A percentile compares a stretch with the other conserved stretches of the same genome.
Conservation (phyloP, 2,888 invertebrate genomes). For the Tinea semifulvella region DNA sequence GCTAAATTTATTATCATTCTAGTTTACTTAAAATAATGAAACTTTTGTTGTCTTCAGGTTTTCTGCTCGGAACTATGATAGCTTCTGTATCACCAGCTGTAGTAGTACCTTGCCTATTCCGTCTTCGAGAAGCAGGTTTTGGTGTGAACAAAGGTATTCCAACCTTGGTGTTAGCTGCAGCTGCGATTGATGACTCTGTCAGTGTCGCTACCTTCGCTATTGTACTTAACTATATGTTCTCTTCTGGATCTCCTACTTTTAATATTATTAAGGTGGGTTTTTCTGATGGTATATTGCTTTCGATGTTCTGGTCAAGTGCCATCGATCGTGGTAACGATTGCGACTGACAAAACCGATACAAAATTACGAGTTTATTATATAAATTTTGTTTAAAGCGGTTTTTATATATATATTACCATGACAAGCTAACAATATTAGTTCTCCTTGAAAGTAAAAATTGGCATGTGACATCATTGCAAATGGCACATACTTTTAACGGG, state of each 20-base stretch:
- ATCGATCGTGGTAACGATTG: no score
- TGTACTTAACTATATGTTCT: conserved; percentile 80
- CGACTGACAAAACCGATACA: no score
- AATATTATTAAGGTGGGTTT: conserved; percentile 68
- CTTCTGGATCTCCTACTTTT: conserved; percentile 69
- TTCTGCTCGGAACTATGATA: conserved; percentile 79
- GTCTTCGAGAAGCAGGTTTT: conserved; percentile 75
- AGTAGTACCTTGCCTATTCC: conserved; percentile 85
- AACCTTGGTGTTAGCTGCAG: conserved; percentile 85
- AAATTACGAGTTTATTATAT: no score
- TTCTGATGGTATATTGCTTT: background rate
- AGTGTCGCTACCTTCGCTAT: conserved; percentile 89
- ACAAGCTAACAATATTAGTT: no score
- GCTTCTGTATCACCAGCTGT: conserved; percentile 93
- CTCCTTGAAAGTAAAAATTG: no score
- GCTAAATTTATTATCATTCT: no score
- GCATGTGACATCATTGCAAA: no score
- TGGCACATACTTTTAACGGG: no score
- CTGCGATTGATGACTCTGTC: conserved; percentile 89
- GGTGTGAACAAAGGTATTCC: conserved; percentile 89
- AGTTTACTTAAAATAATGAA: no score
- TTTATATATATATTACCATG: no score
- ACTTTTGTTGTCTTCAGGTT: conserved; percentile 33
- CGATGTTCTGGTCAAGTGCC: no score
- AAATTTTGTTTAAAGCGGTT: no score